These are phyloP conservation scores for Furnarius figulus DNA, from an alignment of 2,113 vertebrate genomes.

Conservation along the genomic window DNA sequence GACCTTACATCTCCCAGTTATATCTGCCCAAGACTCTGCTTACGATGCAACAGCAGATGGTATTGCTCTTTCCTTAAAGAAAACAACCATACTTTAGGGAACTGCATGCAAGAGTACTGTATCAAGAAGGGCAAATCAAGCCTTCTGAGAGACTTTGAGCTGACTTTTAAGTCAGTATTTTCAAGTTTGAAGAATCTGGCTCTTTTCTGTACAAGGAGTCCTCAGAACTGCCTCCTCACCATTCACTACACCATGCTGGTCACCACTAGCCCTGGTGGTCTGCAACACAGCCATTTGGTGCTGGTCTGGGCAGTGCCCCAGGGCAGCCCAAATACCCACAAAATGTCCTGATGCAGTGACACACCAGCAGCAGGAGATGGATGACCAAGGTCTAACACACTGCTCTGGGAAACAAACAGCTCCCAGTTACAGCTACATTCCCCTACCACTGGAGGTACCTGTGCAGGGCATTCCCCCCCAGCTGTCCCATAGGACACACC, in stretches of 20 bases:
- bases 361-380: neutral
- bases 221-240: neutral
- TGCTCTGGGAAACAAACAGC: neutral
- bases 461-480: neutral
- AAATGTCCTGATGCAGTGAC: neutral
- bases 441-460: too few species aligned
- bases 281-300: neutral
- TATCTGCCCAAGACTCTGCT: neutral
- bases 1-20: neutral
- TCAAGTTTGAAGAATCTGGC: neutral
- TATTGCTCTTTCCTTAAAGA: neutral
- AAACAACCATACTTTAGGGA: neutral
- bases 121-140: neutral
- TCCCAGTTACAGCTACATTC: neutral
- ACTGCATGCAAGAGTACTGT: neutral
- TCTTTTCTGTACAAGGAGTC: neutral
- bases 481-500: neutral
- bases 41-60: neutral
- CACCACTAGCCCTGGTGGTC: neutral
- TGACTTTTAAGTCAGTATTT: neutral
- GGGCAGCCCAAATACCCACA: neutral
- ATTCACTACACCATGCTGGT: fast-evolving
- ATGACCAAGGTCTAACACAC: neutral
- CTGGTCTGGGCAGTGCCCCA: neutral
- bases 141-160: neutral